Evolutionary conservation across 2,888 invertebrate genomes (phyloP).

Genomic region (Pollenia griseotomentosa): DNA sequence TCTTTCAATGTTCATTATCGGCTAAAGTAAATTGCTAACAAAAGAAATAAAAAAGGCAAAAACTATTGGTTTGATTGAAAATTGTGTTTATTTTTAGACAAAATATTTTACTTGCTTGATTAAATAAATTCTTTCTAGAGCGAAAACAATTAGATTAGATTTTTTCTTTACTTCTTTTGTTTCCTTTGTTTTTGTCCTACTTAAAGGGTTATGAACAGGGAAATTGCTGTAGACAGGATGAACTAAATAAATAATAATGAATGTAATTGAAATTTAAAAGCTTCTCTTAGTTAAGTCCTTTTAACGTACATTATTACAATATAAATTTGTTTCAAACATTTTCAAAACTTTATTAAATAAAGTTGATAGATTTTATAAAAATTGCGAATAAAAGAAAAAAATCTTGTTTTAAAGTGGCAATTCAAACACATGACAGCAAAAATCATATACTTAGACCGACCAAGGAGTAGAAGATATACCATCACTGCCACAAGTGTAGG

Average conservation of each 20-base stretch:
- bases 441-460: too few species aligned
- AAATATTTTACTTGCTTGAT: conserved; percentile 67
- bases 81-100: conserved; percentile 69
- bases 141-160: conserved; percentile 71
- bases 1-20: conserved; percentile 15
- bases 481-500: too few species aligned
- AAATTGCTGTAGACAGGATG: conserved; percentile 55
- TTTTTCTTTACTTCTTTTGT: too few species aligned
- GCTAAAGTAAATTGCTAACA: conserved; percentile 49
- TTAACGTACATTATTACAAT: not conserved
- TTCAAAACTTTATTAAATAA: too few species aligned
- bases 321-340: too few species aligned
- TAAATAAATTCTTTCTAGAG: conserved; percentile 68
- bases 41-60: conserved; percentile 13
- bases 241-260: conserved; percentile 54
- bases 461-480: too few species aligned
- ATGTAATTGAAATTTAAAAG: conserved; percentile 37
- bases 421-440: too few species aligned
- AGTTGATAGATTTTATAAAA: too few species aligned
- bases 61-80: conserved; percentile 63
- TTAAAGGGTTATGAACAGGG: conserved; percentile 41
- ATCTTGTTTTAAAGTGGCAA: too few species aligned
- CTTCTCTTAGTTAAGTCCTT: not conserved
- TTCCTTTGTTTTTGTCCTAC: conserved; percentile 38
- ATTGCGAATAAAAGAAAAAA: too few species aligned